A percentile compares a stretch with the other conserved stretches of the same genome.
Evolutionary conservation across 2,797 vertebrate species (phyloP).

Genomic region (Periophthalmus magnuspinnatus): DNA sequence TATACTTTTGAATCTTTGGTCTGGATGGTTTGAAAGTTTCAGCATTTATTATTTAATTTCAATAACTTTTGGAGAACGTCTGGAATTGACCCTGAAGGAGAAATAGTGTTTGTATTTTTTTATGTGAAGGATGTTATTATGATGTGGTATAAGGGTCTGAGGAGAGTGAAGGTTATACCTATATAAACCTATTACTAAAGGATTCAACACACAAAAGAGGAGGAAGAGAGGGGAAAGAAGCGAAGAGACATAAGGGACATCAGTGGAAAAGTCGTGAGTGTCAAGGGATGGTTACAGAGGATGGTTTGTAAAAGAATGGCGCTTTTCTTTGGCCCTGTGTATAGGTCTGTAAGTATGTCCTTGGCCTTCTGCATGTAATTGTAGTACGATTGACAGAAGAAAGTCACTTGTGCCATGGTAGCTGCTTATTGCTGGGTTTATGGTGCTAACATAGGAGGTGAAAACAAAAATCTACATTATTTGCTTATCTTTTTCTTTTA

Average conservation of each 20-base stretch:
- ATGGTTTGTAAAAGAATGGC: constrained; percentile 25
- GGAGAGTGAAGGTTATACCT: constrained; percentile 53
- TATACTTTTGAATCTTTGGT: background rate
- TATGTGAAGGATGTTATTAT: constrained; percentile 40
- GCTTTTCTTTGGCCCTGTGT: constrained; percentile 10
- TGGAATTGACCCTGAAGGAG: background rate
- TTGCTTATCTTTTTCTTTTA: no score
- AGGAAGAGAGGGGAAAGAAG: constrained; percentile 25
- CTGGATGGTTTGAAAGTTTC: background rate
- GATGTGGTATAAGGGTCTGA: constrained; percentile 36
- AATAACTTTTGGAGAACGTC: background rate
- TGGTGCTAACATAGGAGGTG: background rate
- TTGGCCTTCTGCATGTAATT: constrained; percentile 36
- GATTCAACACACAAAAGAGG: constrained; percentile 7
- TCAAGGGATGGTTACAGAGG: constrained; percentile 44
- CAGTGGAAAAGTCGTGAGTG: constrained; percentile 19
- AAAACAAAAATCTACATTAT: background rate
- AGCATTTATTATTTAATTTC: background rate
- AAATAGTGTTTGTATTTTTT: background rate
- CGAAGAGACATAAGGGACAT: constrained; percentile 15
- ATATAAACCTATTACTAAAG: constrained; percentile 30
- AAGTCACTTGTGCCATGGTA: background rate
- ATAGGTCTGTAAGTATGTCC: constrained; percentile 27
- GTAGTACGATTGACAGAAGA: constrained; percentile 9
- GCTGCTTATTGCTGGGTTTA: background rate